Evolutionary conservation across 2,113 vertebrate genomes (phyloP).

Genomic region (Indri indri): DNA sequence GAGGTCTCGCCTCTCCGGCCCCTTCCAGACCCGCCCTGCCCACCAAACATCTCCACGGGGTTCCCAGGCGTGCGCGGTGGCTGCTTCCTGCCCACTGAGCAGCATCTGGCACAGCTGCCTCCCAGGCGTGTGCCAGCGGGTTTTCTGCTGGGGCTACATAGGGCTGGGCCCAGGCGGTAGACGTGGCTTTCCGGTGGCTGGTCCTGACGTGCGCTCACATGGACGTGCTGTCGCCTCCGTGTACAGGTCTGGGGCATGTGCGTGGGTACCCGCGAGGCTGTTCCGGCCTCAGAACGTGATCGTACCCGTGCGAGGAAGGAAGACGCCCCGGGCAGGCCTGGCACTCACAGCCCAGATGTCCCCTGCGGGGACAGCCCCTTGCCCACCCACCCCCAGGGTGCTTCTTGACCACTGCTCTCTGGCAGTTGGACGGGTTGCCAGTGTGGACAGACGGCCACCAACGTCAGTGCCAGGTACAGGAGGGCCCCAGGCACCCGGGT

Average conservation of each 20-base stretch:
- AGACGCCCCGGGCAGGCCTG: too few species aligned
- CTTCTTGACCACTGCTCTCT: not conserved
- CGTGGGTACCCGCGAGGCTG: too few species aligned
- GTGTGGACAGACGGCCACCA: too few species aligned
- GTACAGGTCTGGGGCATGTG: not conserved
- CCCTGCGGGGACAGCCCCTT: not conserved
- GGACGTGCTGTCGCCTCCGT: accelerated
- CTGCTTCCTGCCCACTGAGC: too few species aligned
- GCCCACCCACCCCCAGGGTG: too few species aligned
- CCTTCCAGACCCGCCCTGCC: too few species aligned
- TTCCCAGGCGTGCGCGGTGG: accelerated
- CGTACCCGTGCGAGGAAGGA: not conserved
- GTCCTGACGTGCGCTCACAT: accelerated
- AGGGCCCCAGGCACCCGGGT: accelerated
- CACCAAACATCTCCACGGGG: accelerated
- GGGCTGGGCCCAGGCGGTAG: accelerated
- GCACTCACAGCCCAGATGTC: not conserved
- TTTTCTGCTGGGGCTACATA: not conserved
- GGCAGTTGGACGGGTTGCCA: not conserved
- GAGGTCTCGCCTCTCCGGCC: too few species aligned
- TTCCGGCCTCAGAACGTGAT: not conserved
- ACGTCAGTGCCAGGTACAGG: accelerated
- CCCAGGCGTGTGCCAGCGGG: accelerated
- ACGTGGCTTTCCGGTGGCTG: accelerated
- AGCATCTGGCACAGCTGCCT: too few species aligned